Evolutionary conservation across 2,797 vertebrate genomes (phyloP).

Genomic region (Schizopygopsis malacanthus): DNA sequence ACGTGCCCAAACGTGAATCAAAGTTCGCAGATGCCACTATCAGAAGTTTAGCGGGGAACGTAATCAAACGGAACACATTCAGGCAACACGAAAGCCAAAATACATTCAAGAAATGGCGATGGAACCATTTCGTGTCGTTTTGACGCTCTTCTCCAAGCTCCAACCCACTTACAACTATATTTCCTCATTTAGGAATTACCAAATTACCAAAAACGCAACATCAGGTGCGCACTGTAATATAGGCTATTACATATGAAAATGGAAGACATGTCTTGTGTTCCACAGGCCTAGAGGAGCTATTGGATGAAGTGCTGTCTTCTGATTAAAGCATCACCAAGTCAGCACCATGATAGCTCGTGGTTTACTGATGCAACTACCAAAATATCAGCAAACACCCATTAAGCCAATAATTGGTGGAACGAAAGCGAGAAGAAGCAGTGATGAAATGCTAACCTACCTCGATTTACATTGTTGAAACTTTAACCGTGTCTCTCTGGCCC

Average conservation of each 20-base stretch:
- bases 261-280: constrained; percentile 44
- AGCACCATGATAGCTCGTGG: constrained; percentile 44
- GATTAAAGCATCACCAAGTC: constrained; percentile 51
- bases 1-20: constrained; percentile 17
- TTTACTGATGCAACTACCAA: constrained; percentile 42
- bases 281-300: constrained; percentile 56
- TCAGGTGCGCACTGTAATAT: not conserved
- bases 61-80: constrained; percentile 14
- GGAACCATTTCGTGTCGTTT: constrained; percentile 9
- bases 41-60: constrained; percentile 45
- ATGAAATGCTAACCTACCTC: constrained; percentile 70
- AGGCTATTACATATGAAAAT: constrained; percentile 3
- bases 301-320: constrained; percentile 39
- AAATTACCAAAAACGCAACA: not conserved
- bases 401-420: constrained; percentile 45
- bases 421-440: constrained; percentile 4
- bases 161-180: not conserved
- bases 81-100: constrained; percentile 24
- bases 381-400: constrained; percentile 35
- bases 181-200: not conserved
- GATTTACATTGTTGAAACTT: constrained; percentile 78
- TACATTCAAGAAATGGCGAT: not conserved
- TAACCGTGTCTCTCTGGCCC: constrained; percentile 79
- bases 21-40: constrained; percentile 44
- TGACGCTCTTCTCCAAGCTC: constrained; percentile 10